Conservation (phyloP, 2,888 invertebrate species). For the Cephus pygmeus region DNA sequence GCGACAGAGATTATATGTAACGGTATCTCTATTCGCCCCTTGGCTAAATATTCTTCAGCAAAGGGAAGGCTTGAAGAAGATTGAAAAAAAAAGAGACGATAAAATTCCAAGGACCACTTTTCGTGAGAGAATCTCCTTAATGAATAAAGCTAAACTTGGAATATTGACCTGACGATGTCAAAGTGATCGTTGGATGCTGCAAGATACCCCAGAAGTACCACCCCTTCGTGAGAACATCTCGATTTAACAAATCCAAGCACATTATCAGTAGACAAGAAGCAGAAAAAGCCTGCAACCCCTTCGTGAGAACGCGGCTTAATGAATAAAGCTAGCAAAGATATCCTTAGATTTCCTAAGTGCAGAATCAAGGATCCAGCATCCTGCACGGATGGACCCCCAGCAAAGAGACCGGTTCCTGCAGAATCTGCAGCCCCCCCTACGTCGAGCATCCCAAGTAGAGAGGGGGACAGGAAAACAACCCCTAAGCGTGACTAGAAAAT, state of each 20-base stretch:
- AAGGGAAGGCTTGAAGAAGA: background rate
- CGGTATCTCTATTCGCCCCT: background rate
- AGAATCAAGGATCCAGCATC: background rate
- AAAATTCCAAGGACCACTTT: constrained; percentile 16
- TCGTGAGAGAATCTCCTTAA: constrained; percentile 36
- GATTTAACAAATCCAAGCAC: background rate
- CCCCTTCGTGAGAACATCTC: background rate
- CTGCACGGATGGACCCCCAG: constrained; percentile 35
- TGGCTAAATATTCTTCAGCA: background rate
- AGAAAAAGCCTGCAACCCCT: background rate
- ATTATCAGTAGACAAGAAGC: background rate
- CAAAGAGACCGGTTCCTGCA: constrained; percentile 50
- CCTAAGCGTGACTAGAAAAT: constrained; percentile 33
- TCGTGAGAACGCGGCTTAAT: constrained; percentile 42
- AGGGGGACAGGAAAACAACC: constrained; percentile 32
- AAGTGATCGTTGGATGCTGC: background rate
- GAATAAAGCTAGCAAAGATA: constrained; percentile 50
- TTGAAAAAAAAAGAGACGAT: background rate
- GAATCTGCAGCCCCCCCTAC: constrained; percentile 32
- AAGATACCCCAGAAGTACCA: background rate
- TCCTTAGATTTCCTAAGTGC: background rate
- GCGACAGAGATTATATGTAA: background rate
- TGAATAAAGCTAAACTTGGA: constrained; percentile 16
- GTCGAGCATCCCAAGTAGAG: constrained; percentile 2
- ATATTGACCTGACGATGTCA: background rate